These are phyloP conservation scores for Drosophila ironensis DNA, from an alignment of 1,140 invertebrate species.

Conservation along the genomic window DNA sequence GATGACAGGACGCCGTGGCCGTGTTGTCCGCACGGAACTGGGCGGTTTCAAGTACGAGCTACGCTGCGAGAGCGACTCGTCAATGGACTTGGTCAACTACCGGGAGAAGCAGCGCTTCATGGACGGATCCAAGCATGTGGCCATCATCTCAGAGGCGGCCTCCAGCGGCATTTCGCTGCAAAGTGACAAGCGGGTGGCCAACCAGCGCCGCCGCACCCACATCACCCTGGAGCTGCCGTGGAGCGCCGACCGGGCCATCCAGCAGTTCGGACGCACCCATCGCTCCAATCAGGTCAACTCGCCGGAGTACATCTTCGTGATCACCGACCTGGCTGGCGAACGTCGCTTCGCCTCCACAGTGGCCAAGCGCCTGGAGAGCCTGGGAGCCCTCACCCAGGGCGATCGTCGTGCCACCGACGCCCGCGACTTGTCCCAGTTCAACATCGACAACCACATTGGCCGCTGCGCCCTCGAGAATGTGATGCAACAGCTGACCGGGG, in stretches of 20 bases:
- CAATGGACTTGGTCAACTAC: constrained; percentile 97
- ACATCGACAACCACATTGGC: constrained; percentile 99
- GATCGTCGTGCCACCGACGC: constrained; percentile 98
- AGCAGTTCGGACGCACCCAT: constrained; percentile 96
- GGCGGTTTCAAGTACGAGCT: constrained; percentile 95
- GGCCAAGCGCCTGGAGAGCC: constrained; percentile 96
- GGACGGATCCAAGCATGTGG: constrained; percentile 98
- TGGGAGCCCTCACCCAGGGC: constrained; percentile 98
- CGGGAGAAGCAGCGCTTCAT: constrained; percentile 95
- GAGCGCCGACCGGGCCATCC: constrained; percentile 99
- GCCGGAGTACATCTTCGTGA: constrained; percentile 99
- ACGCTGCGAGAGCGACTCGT: constrained; percentile 94
- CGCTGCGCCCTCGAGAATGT: constrained; percentile 95
- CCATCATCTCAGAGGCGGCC: constrained; percentile 99
- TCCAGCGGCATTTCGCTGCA: constrained; percentile 98
- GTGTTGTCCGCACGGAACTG: constrained; percentile 94
- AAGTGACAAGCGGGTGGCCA: constrained; percentile 93
- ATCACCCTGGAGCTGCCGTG: constrained; percentile 99
- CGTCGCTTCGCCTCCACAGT: constrained; percentile 96
- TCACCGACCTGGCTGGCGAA: constrained; percentile 98
- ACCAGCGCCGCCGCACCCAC: constrained; percentile 96
- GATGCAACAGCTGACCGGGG: constrained; percentile 91
- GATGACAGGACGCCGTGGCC: constrained; percentile 98
- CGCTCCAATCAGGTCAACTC: constrained; percentile 94
- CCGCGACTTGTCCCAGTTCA: constrained; percentile 97